Percentiles rank a stretch among this genome's conserved stretches.
Conservation (phyloP, 2,113 vertebrate genomes). For the Marcusenius ussheri region DNA sequence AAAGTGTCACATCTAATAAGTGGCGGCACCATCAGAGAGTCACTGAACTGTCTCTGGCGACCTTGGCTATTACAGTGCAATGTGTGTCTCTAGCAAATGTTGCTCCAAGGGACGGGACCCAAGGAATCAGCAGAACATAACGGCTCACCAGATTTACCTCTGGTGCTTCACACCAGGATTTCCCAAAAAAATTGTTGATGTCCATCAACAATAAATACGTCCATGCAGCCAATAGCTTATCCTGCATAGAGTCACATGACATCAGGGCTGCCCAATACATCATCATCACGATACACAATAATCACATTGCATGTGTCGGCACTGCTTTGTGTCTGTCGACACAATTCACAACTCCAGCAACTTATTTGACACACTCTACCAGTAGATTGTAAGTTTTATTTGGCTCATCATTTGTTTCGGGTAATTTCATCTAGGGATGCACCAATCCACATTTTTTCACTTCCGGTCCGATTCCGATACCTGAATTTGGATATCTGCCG, state of each 20-base stretch:
- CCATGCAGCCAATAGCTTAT: background rate
- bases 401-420: background rate
- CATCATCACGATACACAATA: background rate
- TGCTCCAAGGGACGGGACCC: background rate
- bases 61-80: background rate
- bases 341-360: background rate
- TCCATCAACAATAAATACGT: background rate
- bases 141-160: background rate
- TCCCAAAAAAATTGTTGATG: background rate
- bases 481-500: no score
- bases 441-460: no score
- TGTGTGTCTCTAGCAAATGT: background rate
- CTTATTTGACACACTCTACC: background rate
- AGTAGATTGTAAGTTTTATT: background rate
- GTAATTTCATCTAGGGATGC: background rate
- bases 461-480: no score
- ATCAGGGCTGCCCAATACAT: background rate
- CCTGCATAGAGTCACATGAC: background rate
- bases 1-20: slow-evolving; percentile 54
- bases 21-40: slow-evolving; percentile 39
- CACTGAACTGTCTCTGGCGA: slow-evolving; percentile 22
- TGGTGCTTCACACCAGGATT: background rate
- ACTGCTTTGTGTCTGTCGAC: no score
- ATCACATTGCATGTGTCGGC: background rate
- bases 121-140: background rate